Percentiles rank a stretch among this genome's conserved stretches.
phyloP scores from a whole-genome alignment of 2,113 vertebrate species.

The Penelope pileata region DNA sequence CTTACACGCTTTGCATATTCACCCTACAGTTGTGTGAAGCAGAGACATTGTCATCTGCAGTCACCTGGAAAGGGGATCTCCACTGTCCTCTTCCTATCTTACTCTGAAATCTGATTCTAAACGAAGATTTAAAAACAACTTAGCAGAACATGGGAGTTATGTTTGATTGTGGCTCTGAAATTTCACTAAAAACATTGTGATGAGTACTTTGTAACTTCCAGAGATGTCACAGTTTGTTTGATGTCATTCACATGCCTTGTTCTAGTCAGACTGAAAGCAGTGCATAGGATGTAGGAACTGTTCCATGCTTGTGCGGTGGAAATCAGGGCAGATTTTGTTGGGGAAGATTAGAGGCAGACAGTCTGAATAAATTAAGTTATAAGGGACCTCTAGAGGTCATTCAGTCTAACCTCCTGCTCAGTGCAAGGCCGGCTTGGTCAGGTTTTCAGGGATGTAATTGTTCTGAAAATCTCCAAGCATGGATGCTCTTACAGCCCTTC shows the following conservation, averaged over 20 bases:
- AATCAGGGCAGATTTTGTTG: background rate
- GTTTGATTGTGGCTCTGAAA: background rate
- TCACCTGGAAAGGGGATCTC: background rate
- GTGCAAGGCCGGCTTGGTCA: background rate
- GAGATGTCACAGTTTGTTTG: background rate
- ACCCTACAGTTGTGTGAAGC: background rate
- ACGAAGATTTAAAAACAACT: background rate
- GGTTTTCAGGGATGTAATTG: background rate
- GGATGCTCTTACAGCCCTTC: background rate
- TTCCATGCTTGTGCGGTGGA: background rate
- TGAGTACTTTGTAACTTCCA: background rate
- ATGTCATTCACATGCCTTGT: background rate
- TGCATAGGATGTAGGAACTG: background rate
- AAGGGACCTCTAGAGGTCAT: background rate
- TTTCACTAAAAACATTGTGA: constrained; percentile 3
- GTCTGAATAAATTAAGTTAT: background rate
- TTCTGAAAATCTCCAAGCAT: background rate
- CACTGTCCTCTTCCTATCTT: background rate
- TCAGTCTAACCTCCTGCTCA: background rate
- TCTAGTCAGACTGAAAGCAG: background rate
- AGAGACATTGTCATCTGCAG: background rate
- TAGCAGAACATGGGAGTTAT: background rate
- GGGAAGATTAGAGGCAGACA: background rate
- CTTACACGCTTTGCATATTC: background rate
- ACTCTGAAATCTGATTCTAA: background rate